phyloP scores from a whole-genome alignment of 2,888 invertebrate species.

The Heliconius hortense region DNA sequence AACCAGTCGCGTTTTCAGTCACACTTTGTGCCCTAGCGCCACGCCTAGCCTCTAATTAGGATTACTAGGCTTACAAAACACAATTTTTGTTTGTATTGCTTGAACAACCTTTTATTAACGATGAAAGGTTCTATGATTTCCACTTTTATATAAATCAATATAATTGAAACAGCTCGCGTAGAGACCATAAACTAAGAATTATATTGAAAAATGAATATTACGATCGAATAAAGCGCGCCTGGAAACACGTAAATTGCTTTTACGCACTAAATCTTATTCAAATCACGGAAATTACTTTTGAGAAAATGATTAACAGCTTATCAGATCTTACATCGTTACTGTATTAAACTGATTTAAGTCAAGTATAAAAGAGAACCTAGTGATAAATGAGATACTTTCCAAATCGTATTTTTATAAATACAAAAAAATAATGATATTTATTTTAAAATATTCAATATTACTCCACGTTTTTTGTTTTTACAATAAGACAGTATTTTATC shows the following conservation, averaged over 20 bases:
- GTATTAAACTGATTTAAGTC: too few relatives aligned
- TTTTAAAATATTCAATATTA: too few relatives aligned
- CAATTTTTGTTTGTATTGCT: neutral
- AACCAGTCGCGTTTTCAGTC: neutral
- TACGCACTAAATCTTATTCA: neutral
- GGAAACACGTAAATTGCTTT: neutral
- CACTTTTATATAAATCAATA: conserved; percentile 16
- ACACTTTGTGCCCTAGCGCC: neutral
- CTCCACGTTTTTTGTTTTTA: neutral
- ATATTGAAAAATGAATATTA: conserved; percentile 16
- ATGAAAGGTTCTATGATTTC: conserved; percentile 3
- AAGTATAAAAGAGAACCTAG: neutral
- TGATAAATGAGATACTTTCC: too few relatives aligned
- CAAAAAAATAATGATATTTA: too few relatives aligned
- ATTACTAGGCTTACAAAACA: neutral
- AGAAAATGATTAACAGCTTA: neutral
- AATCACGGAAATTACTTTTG: neutral
- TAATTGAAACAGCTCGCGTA: neutral
- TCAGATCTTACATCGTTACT: too few relatives aligned
- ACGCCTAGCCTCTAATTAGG: neutral
- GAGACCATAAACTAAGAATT: conserved; percentile 15
- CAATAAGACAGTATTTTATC: neutral
- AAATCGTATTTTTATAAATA: too few relatives aligned
- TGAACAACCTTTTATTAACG: neutral
- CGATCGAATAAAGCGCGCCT: neutral